Evolutionary conservation across 1,140 invertebrate genomes (phyloP).

Genomic region (Pseudoatta argentina): DNA sequence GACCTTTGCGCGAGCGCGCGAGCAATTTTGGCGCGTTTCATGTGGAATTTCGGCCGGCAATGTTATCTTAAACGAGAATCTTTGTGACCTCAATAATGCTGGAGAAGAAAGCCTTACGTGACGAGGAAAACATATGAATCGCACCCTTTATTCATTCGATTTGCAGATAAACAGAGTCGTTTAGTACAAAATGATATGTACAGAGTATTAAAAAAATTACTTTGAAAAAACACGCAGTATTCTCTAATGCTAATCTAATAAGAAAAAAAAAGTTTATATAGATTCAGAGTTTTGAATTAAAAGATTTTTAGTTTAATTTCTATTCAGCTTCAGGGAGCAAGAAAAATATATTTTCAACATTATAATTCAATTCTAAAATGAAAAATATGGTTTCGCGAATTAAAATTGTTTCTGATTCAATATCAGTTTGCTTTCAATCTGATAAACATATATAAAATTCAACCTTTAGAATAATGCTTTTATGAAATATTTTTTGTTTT

Average conservation of each 20-base stretch:
- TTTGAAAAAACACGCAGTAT: background rate
- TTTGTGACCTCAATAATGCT: slow-evolving; percentile 28
- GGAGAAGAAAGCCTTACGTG: slow-evolving; percentile 21
- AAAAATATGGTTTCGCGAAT: background rate
- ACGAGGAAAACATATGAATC: slow-evolving; percentile 27
- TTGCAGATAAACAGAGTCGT: background rate
- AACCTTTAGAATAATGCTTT: background rate
- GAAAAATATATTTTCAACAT: background rate
- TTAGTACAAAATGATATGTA: background rate
- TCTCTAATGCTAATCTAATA: background rate
- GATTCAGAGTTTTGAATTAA: background rate
- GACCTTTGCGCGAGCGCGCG: background rate
- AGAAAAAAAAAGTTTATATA: background rate
- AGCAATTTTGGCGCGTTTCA: slow-evolving; percentile 50
- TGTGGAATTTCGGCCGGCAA: slow-evolving; percentile 53
- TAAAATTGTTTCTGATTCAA: slow-evolving; percentile 14
- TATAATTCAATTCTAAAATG: background rate
- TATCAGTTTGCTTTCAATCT: background rate
- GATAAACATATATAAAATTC: slow-evolving; percentile 2
- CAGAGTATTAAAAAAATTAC: background rate
- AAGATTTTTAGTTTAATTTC: background rate
- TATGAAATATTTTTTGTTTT: background rate
- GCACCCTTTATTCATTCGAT: slow-evolving; percentile 24
- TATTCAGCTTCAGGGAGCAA: background rate
- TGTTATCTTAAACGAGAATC: slow-evolving; percentile 47